Evolutionary conservation across 2,888 invertebrate genomes (phyloP).

Genomic region (Furcula furcula): DNA sequence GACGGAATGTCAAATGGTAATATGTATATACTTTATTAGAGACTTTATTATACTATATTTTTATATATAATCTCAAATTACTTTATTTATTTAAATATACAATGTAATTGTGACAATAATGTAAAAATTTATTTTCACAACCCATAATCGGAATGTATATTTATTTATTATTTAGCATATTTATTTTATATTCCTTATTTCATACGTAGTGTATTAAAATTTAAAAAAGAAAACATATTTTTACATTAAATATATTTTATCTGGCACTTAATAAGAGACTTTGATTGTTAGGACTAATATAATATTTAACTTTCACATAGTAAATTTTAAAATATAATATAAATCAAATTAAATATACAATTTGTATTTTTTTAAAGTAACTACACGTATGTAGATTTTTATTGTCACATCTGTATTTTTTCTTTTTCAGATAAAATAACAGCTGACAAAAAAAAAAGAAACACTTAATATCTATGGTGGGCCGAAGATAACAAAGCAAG

Average conservation of each 20-base stretch:
- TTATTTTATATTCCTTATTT: conserved; percentile 5
- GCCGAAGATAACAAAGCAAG: no score
- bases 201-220: conserved; percentile 27
- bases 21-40: conserved; percentile 22
- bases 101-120: conserved; percentile 41
- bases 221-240: conserved; percentile 9
- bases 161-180: conserved; percentile 5
- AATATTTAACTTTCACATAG: conserved; percentile 12
- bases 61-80: conserved; percentile 29
- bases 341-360: conserved; percentile 23
- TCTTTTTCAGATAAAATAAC: not conserved
- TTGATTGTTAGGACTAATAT: conserved; percentile 9
- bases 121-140: conserved; percentile 49
- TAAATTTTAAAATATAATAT: conserved; percentile 10
- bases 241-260: conserved; percentile 19
- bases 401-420: not conserved
- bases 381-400: not conserved
- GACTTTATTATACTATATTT: no score
- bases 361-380: conserved; percentile 13
- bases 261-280: conserved; percentile 37
- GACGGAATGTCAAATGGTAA: conserved; percentile 62
- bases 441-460: no score
- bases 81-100: conserved; percentile 26
- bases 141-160: conserved; percentile 32
- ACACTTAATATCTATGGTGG: no score